phyloP scores from a whole-genome alignment of 2,113 vertebrate genomes.

The Varanus komodoensis region DNA sequence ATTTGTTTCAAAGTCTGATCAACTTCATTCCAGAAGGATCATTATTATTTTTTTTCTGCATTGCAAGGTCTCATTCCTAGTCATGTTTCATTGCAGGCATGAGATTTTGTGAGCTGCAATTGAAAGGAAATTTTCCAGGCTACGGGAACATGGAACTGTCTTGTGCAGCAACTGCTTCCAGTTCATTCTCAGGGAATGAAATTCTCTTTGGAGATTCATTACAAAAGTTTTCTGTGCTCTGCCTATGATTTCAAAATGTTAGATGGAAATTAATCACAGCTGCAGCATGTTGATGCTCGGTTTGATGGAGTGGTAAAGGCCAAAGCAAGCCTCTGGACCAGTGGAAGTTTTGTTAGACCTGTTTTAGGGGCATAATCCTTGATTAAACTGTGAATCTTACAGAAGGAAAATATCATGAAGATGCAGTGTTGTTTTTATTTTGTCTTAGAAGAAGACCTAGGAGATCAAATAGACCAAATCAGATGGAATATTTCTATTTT shows the following conservation, averaged over 20 bases:
- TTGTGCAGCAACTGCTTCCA: constrained; percentile 56
- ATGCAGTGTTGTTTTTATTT: constrained; percentile 3
- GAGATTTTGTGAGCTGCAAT: constrained; percentile 46
- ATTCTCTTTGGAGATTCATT: constrained; percentile 64
- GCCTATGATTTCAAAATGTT: constrained; percentile 46
- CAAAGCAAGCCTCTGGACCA: constrained; percentile 35
- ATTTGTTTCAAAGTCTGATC: constrained; percentile 40
- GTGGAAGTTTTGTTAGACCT: background rate
- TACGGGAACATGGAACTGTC: constrained; percentile 42
- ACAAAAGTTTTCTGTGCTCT: constrained; percentile 44
- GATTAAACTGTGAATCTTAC: background rate
- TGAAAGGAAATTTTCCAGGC: constrained; percentile 44
- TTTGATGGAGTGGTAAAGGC: rapidly evolving
- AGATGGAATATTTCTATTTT: background rate
- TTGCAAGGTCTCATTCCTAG: constrained; percentile 35
- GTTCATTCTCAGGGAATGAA: constrained; percentile 66
- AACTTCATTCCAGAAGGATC: constrained; percentile 46
- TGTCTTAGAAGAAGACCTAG: background rate
- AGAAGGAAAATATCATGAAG: constrained; percentile 33
- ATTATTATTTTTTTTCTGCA: constrained; percentile 42
- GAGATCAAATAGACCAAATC: background rate
- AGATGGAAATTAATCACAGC: constrained; percentile 56
- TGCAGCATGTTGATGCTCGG: constrained; percentile 17
- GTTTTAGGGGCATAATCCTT: background rate
- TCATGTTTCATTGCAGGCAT: constrained; percentile 33